A percentile compares a stretch with the other conserved stretches of the same genome.
These are phyloP conservation scores for Myiotriccus ornatus DNA, from an alignment of 2,797 vertebrate species.

Conservation along the genomic window DNA sequence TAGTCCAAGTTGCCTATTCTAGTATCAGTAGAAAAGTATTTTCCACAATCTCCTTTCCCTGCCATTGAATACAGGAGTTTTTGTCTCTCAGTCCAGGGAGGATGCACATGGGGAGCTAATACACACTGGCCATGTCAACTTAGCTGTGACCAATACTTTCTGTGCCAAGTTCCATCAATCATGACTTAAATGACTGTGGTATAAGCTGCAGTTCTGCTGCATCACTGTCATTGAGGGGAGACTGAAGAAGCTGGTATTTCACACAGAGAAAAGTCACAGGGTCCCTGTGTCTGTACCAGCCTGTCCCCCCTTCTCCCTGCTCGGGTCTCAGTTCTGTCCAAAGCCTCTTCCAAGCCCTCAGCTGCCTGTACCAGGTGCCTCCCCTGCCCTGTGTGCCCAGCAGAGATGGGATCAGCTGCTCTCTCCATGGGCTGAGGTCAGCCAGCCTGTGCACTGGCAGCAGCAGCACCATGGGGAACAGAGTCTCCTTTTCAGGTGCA, in stretches of 20 bases:
- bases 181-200: not conserved
- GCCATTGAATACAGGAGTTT: not conserved
- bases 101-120: not conserved
- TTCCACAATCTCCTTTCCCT: not conserved
- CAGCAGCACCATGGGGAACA: not conserved
- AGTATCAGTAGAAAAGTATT: not conserved
- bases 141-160: not conserved
- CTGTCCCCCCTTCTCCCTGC: not conserved
- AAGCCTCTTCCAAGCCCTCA: not conserved
- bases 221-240: not conserved
- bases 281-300: accelerated
- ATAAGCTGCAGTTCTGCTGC: not conserved
- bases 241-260: not conserved
- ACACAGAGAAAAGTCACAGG: not conserved
- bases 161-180: not conserved
- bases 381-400: accelerated
- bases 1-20: not conserved
- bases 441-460: not conserved
- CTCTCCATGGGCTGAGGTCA: not conserved
- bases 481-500: not conserved
- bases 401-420: not conserved
- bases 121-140: not conserved
- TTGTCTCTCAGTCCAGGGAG: not conserved
- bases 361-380: not conserved
- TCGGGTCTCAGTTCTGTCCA: not conserved